Conservation (phyloP, 2,797 vertebrate genomes). For the Okamejei kenojei region DNA sequence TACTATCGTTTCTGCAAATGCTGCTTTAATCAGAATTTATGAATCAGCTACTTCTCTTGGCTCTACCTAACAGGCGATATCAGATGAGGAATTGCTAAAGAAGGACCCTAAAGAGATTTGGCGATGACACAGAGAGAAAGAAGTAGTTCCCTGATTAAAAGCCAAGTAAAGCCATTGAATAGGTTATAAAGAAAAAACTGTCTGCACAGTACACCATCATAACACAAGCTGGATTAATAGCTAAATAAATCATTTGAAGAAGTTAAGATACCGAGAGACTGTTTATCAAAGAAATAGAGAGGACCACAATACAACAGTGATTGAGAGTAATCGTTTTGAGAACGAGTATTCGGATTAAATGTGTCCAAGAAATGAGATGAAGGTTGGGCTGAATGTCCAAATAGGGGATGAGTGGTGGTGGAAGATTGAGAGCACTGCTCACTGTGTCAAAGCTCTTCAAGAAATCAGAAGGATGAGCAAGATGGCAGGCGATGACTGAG, state of each 20-base stretch:
- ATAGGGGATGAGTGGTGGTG: neutral
- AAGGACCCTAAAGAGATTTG: neutral
- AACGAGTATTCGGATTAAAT: neutral
- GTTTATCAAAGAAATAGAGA: neutral
- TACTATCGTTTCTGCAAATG: neutral
- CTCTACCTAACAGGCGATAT: neutral
- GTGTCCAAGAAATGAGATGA: neutral
- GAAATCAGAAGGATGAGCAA: neutral
- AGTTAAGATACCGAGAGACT: neutral
- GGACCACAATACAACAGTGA: neutral
- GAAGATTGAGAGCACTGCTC: neutral
- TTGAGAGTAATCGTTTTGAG: neutral
- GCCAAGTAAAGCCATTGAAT: neutral
- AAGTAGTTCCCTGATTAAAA: neutral
- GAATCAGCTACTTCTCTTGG: neutral
- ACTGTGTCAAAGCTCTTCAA: neutral
- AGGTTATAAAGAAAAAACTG: neutral
- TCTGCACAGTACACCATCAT: neutral
- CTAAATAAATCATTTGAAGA: constrained; percentile 16
- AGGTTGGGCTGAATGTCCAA: neutral
- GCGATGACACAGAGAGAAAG: neutral
- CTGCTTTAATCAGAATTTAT: neutral
- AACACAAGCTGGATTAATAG: neutral
- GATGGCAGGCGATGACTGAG: neutral
- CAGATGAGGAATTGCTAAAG: neutral